Base-by-base conservation (phyloP, 2,797 vertebrate species). In the Thalassophryne amazonica region DNA sequence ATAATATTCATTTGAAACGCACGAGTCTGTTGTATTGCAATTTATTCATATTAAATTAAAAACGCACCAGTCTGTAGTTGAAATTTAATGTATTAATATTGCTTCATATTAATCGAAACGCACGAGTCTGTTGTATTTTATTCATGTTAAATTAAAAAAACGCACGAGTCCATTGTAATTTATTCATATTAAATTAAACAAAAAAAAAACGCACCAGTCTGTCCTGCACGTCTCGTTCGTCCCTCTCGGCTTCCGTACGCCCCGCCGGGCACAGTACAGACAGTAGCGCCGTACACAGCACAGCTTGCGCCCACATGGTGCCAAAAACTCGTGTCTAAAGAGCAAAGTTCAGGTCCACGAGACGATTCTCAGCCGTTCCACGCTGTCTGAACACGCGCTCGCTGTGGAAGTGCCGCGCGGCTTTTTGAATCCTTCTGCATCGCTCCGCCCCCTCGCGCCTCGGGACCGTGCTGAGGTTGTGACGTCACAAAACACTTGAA, bases 191-290 rank as follows among this genome's bases (percentile, higher is more conserved):
- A n/a, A n/a, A n/a, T n/a, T n/a, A n/a, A n/a, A n/a, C n/a, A n/a
- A n/a, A n/a, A n/a, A n/a, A n/a, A 10, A 24, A 15, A 12, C 78
- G 78, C 66, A 87, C 85, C 77, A 92, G 82, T 43, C 90, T 86
- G 68, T 91, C 86, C 31, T 80, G 80, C 1, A 91, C 70, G 6
- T 79, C 86, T 48, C 89, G 73, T 38, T 75, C 66, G 42, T 88
- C 84, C 75, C 86, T 56, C 45, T 90, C 88, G 60, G 71, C 67
- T 32, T 89, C 85, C 42, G 76, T 79, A 13, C 63, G 61, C 5
- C 72, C 80, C 28, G 63, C 46, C 38, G 78, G 76, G 31, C 60
- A 67, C 17, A 81, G 60, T 27, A 83, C 66, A 38, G 55, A 76
- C 36, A 92, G 64, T 52, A 91, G 67, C 56, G 80, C 60, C 16